These are phyloP conservation scores for Altica lythri DNA, from an alignment of 2,888 invertebrate species.

Conservation along the genomic window DNA sequence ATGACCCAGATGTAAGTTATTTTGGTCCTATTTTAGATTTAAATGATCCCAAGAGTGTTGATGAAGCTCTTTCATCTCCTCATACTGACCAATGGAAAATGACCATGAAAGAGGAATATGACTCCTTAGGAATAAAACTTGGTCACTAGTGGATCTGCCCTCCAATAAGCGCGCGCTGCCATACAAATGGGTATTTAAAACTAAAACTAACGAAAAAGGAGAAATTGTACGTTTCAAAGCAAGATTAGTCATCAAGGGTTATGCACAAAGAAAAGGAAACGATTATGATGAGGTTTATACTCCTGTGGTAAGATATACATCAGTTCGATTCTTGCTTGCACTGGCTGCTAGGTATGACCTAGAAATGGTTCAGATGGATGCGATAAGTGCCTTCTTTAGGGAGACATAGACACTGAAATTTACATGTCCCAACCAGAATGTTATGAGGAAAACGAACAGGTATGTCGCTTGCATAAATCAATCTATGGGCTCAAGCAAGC, in stretches of 20 bases:
- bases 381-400: conserved; percentile 10
- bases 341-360: conserved; percentile 1
- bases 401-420: conserved; percentile 2
- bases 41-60: conserved; percentile 1
- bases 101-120: conserved; percentile 7
- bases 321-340: conserved; percentile 6
- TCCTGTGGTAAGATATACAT: conserved; percentile 14
- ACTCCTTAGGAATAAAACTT: conserved; percentile 8
- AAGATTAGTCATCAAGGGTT: conserved; percentile 8
- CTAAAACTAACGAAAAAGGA: conserved; percentile 3
- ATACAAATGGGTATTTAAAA: conserved; percentile 13
- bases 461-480: conserved; percentile 3
- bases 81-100: not conserved
- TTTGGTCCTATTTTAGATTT: not conserved
- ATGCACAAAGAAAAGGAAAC: conserved; percentile 8
- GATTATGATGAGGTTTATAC: conserved; percentile 14
- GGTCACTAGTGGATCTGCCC: not conserved
- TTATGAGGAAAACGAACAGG: not conserved
- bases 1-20: no score
- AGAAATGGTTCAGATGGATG: conserved; percentile 5
- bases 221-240: conserved; percentile 13
- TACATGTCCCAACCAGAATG: conserved; percentile 4
- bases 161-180: not conserved
- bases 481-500: conserved; percentile 18
- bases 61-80: conserved; percentile 3